Evolutionary conservation across 2,113 vertebrate genomes (phyloP).

Genomic region (Acanthisitta chloris): DNA sequence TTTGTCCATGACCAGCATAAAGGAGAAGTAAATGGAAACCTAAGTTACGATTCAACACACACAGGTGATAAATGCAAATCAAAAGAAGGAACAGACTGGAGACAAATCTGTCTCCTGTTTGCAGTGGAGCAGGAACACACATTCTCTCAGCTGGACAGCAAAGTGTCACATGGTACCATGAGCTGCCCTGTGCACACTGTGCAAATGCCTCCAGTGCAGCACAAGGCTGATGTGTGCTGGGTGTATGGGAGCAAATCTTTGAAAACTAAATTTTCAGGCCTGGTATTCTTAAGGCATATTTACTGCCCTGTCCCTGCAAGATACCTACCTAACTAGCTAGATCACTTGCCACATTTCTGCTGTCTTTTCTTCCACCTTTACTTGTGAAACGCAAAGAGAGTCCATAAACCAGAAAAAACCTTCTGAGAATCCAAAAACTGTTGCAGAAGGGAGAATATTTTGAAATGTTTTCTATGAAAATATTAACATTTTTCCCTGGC

Average conservation of each 20-base stretch:
- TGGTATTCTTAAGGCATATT: background rate
- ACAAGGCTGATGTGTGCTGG: rapidly evolving
- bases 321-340: background rate
- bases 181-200: rapidly evolving
- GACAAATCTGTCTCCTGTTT: background rate
- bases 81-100: background rate
- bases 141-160: background rate
- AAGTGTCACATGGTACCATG: background rate
- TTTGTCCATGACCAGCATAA: background rate
- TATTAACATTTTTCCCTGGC: background rate
- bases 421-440: background rate
- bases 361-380: background rate
- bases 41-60: background rate
- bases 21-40: background rate
- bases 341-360: background rate
- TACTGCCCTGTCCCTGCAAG: background rate
- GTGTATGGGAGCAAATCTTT: background rate
- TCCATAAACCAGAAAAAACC: background rate
- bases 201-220: background rate
- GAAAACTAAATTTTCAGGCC: background rate
- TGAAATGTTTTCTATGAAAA: conserved; percentile 35
- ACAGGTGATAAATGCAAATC: background rate
- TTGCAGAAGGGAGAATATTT: background rate
- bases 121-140: background rate
- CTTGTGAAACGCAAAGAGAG: background rate